Evolutionary conservation across 2,113 vertebrate genomes (phyloP), one percentile per base, ranked within the genome.

Genomic region (Saccopteryx bilineata): DNA sequence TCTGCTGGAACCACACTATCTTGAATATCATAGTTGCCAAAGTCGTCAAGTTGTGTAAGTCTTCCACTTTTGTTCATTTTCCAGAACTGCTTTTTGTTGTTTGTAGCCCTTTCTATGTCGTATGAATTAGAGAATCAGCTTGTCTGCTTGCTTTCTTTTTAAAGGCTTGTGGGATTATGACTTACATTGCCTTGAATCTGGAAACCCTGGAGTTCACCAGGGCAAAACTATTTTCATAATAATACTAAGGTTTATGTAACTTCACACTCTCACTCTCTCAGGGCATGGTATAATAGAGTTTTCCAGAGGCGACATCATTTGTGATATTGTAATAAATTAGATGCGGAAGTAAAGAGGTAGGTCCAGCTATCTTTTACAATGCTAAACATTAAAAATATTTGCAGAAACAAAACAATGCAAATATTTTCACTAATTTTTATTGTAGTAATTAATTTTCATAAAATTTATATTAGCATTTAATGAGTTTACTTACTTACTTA

Each of bases 1-100:
- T 23, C 13, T 24, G 33, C 46, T 56, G 61, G 66, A 75, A 63
- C 5, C 15, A 56, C 10, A 9, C 21, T 78, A 5, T 72, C 72
- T 58, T 85, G 63, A 84, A 9, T 48, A 78, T 5, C 28, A 4
- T 46, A 76, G 54, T 46, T 63, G 89, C 19, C n/a, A 21, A 87
- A 28, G 78, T 56, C 72, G 58, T 89, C 33, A 58, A 66, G 39
- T 80, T 66, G 58, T 72, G 1, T 85, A 71, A 33, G 9, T 28
- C 48, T 31, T 74, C 56, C 24, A 50, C 15, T 46, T 84, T 63
- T 84, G 61, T 58, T 81, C 56, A 58, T 94, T 79, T 83, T 83
- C 72, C 71, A 52, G 28, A 87, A 78, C 48, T 69, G 63, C 46
- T 90, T 68, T 93, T 81, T n/a, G 75, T 75, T 66, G 54, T 91